These are phyloP conservation scores for Bombus waltoni DNA, from an alignment of 1,140 invertebrate species.

Conservation along the genomic window DNA sequence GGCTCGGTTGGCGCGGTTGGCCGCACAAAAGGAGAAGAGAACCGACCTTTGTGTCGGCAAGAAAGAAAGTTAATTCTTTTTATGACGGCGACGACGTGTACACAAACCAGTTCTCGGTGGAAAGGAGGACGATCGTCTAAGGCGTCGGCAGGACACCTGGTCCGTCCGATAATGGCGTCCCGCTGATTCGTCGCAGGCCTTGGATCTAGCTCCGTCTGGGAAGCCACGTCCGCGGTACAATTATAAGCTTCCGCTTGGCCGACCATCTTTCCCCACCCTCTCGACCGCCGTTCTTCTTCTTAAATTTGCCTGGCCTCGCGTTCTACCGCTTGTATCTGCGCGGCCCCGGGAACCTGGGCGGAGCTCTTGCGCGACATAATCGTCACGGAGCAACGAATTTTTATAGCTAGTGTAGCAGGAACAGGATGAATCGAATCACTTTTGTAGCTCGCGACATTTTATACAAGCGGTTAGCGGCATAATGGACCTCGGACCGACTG, in stretches of 20 bases:
- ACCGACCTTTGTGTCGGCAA: conserved; percentile 12
- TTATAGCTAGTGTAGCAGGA: not conserved
- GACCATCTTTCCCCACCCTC: conserved; percentile 27
- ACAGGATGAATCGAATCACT: conserved; percentile 28
- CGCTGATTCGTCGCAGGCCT: conserved; percentile 43
- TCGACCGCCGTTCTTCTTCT: conserved; percentile 11
- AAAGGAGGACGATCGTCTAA: conserved; percentile 40
- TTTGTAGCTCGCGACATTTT: conserved; percentile 46
- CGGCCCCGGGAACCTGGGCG: conserved; percentile 31
- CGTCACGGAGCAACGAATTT: conserved; percentile 12
- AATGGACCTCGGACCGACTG: conserved; percentile 34
- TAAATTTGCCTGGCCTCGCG: not conserved
- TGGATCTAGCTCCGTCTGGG: conserved; percentile 44
- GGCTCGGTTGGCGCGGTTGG: not conserved
- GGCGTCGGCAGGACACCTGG: conserved; percentile 74
- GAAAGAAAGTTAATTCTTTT: conserved; percentile 58
- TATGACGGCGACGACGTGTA: conserved; percentile 8
- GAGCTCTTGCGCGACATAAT: conserved; percentile 55
- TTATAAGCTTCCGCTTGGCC: conserved; percentile 69
- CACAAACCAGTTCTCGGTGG: conserved; percentile 17
- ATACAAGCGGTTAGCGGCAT: conserved; percentile 38
- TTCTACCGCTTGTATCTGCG: not conserved
- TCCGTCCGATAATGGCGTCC: conserved; percentile 63
- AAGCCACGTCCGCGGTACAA: conserved; percentile 46
- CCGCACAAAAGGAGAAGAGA: not conserved